Percentiles rank a stretch among this genome's conserved stretches.
phyloP scores from a whole-genome alignment of 2,888 invertebrate genomes.

The Serripes groenlandicus region DNA sequence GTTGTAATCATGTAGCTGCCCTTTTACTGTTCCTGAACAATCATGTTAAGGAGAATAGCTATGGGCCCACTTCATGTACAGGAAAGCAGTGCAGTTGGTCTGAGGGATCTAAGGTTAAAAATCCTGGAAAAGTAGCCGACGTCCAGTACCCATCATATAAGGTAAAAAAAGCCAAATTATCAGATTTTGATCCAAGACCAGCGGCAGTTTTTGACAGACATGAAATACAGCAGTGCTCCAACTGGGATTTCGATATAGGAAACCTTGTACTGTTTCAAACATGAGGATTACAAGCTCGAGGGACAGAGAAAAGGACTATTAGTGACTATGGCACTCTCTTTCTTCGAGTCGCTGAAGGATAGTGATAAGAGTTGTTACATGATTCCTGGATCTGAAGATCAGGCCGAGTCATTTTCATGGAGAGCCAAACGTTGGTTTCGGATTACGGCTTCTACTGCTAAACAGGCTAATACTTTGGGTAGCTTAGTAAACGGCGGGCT shows the following conservation, averaged over 20 bases:
- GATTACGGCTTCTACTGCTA: background rate
- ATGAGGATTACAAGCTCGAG: background rate
- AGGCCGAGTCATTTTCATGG: background rate
- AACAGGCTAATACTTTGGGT: background rate
- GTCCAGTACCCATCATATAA: background rate
- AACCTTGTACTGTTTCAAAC: background rate
- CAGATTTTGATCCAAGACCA: background rate
- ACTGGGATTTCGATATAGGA: background rate
- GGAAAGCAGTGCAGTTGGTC: background rate
- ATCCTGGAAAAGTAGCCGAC: background rate
- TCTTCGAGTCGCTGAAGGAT: background rate
- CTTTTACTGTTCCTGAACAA: conserved; percentile 2
- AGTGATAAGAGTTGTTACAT: background rate
- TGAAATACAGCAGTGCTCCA: background rate
- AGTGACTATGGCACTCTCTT: background rate
- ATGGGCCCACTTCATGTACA: background rate
- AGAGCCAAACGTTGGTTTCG: background rate
- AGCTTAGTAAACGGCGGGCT: background rate
- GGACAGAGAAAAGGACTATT: background rate
- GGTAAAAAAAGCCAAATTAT: background rate
- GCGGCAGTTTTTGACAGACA: background rate
- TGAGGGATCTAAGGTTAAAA: background rate
- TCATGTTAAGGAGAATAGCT: background rate
- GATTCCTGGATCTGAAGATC: background rate
- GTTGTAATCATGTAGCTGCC: conserved; percentile 45